These are phyloP conservation scores for Limnodromus scolopaceus DNA, from an alignment of 2,797 vertebrate species.

Conservation along the genomic window DNA sequence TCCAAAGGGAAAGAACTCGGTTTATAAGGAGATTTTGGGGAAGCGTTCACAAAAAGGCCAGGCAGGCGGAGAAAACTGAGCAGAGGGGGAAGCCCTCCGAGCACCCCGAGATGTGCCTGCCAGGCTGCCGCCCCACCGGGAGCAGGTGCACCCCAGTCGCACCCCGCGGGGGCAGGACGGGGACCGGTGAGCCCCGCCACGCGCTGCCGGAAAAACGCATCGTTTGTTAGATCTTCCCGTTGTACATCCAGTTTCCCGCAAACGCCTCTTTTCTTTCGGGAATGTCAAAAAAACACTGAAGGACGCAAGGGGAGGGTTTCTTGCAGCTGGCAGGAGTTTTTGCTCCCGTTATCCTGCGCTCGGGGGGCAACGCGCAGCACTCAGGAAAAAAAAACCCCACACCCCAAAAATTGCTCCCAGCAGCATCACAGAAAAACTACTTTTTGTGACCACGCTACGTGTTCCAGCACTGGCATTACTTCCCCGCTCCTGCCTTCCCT, in stretches of 20 bases:
- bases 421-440: constrained; percentile 21
- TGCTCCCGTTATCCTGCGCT: neutral
- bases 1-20: neutral
- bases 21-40: neutral
- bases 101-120: neutral
- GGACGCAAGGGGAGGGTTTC: neutral
- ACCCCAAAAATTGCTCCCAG: neutral
- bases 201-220: neutral
- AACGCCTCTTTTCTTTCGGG: neutral
- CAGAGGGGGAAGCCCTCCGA: neutral
- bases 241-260: neutral
- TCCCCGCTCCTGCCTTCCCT: constrained; percentile 8
- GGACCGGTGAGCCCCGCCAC: neutral
- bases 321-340: constrained; percentile 20
- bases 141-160: neutral
- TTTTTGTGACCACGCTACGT: constrained; percentile 1
- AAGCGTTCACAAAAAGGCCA: neutral
- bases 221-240: neutral
- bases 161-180: neutral
- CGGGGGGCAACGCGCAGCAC: neutral
- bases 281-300: neutral
- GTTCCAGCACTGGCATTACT: neutral
- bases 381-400: neutral
- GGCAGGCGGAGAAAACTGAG: neutral
- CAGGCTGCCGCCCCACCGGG: accelerated